Conservation (phyloP, 2,113 vertebrate species). For the Entelurus aequoreus region DNA sequence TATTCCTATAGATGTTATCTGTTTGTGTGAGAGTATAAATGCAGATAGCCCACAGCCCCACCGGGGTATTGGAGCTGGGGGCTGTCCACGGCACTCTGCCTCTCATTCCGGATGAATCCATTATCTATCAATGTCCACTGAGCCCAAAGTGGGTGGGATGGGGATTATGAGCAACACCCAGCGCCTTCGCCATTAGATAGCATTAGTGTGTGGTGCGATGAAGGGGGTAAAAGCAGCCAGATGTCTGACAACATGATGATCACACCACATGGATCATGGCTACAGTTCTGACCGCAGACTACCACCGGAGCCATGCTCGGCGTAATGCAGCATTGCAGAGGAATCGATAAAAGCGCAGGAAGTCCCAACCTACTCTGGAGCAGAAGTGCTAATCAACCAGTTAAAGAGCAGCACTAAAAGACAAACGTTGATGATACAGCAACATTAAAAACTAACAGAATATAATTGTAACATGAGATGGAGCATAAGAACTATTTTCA, state of each 20-base stretch:
- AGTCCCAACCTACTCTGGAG: constrained; percentile 16
- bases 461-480: not conserved
- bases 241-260: constrained; percentile 60
- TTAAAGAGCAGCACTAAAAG: not conserved
- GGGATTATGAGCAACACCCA: constrained; percentile 45
- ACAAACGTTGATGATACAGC: constrained; percentile 3
- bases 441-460: not conserved
- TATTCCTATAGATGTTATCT: constrained; percentile 12
- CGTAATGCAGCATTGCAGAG: constrained; percentile 64
- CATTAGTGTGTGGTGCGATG: constrained; percentile 43
- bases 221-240: constrained; percentile 29
- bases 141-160: constrained; percentile 51
- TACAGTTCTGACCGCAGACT: constrained; percentile 70
- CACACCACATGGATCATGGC: constrained; percentile 62
- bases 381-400: constrained; percentile 10
- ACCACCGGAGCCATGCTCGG: constrained; percentile 67
- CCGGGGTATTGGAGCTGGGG: constrained; percentile 47
- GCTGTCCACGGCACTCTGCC: constrained; percentile 54
- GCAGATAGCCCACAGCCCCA: constrained; percentile 48
- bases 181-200: constrained; percentile 46
- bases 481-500: not conserved
- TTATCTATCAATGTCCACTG: constrained; percentile 69
- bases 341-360: constrained; percentile 62
- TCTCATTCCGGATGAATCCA: constrained; percentile 57
- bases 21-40: constrained; percentile 40